Evolutionary conservation across 2,797 vertebrate species (phyloP).

Genomic region (Epinephelus coioides): DNA sequence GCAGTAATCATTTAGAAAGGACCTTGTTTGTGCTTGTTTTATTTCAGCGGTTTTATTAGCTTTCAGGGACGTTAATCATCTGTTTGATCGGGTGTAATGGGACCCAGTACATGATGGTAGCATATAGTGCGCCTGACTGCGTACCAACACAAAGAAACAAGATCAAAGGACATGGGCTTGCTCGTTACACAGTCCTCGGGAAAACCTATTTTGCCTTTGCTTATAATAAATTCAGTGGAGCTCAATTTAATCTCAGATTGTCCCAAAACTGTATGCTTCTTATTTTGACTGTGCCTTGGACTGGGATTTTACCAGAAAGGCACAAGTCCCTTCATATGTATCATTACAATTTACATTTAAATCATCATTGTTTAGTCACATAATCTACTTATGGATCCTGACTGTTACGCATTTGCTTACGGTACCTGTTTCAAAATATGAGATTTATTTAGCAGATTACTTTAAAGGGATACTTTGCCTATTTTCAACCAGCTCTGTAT

Average conservation of each 20-base stretch:
- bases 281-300: not conserved
- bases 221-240: constrained; percentile 40
- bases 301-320: not conserved
- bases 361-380: not conserved
- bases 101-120: constrained; percentile 23
- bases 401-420: not conserved
- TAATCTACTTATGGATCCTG: not conserved
- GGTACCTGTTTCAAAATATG: no score
- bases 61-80: constrained; percentile 42
- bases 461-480: not conserved
- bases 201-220: constrained; percentile 29
- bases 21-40: constrained; percentile 17
- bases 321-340: not conserved
- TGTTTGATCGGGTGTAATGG: constrained; percentile 48
- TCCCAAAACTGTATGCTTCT: constrained; percentile 33
- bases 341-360: not conserved
- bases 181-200: constrained; percentile 45
- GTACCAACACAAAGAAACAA: constrained; percentile 26
- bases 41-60: constrained; percentile 17
- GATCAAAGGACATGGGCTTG: constrained; percentile 45
- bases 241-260: constrained; percentile 39
- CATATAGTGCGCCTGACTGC: constrained; percentile 29
- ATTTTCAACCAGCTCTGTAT: no score
- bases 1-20: constrained; percentile 3
- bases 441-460: not conserved